Percentiles rank a stretch among this genome's conserved stretches.
phyloP scores from a whole-genome alignment of 2,113 vertebrate species.

The Cariama cristata region DNA sequence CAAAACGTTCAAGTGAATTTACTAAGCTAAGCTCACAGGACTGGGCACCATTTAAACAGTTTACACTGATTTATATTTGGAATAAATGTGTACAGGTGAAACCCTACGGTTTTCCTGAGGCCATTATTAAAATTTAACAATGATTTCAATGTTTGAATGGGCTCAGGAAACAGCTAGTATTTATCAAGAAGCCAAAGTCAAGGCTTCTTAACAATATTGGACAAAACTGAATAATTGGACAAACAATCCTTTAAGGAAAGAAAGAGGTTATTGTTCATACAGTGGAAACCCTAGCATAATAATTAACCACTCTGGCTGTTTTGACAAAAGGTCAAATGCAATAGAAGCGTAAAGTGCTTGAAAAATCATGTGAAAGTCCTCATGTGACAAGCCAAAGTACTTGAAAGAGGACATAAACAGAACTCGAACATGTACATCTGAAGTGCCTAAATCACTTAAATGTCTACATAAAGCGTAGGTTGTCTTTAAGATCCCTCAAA shows the following conservation, averaged over 20 bases:
- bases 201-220: conserved; percentile 57
- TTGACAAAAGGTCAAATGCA: conserved; percentile 17
- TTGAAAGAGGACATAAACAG: neutral
- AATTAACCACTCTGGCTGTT: conserved; percentile 40
- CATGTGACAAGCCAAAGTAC: neutral
- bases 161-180: conserved; percentile 58
- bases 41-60: neutral
- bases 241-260: conserved; percentile 57
- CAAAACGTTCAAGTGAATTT: neutral
- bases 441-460: neutral
- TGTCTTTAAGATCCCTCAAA: neutral
- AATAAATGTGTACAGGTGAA: neutral
- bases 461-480: neutral
- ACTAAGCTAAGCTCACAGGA: neutral
- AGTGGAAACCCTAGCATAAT: conserved; percentile 32
- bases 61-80: neutral
- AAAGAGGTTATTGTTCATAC: conserved; percentile 47
- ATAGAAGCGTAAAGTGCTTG: neutral
- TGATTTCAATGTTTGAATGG: conserved; percentile 45
- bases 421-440: neutral
- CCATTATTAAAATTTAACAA: conserved; percentile 62
- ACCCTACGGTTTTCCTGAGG: neutral
- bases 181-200: conserved; percentile 48
- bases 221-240: conserved; percentile 38
- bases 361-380: neutral